Percentiles rank a stretch among this genome's conserved stretches.
Conservation (phyloP, 2,113 vertebrate species). For the Aplodontia rufa region DNA sequence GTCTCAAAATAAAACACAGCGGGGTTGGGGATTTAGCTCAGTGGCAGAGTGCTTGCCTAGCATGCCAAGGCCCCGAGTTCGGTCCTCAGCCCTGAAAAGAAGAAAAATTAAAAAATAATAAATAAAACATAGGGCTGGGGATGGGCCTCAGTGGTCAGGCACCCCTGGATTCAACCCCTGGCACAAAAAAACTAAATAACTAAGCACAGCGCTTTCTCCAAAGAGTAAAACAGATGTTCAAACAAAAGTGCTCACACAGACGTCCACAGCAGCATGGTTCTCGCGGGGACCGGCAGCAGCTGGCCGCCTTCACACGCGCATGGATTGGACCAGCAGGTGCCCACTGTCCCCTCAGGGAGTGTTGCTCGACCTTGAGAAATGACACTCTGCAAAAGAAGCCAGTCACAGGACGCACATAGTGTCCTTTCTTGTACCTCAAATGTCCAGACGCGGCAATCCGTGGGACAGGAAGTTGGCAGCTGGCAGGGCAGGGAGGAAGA, state of each 20-base stretch:
- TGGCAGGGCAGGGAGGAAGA: no score
- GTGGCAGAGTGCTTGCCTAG: no score
- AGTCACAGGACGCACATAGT: rapidly evolving
- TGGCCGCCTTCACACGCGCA: rapidly evolving
- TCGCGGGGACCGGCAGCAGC: rapidly evolving
- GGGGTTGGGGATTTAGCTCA: no score
- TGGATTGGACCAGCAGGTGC: rapidly evolving
- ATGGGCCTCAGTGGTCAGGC: no score
- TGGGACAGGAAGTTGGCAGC: rapidly evolving
- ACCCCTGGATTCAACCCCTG: no score
- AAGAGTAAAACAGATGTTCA: neutral
- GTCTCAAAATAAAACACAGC: no score
- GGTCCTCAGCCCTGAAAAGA: no score
- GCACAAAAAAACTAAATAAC: no score
- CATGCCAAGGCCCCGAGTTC: no score
- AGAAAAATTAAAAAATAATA: no score
- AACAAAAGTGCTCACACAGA: rapidly evolving
- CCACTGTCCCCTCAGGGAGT: neutral
- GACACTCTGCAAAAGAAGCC: neutral
- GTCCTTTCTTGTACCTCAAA: rapidly evolving
- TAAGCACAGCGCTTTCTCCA: neutral
- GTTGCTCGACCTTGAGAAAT: neutral
- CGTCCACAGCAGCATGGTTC: rapidly evolving
- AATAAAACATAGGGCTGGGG: no score
- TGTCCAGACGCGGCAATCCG: neutral